Base-by-base conservation (phyloP, 2,797 vertebrate species). In the Myotis pilosus region DNA sequence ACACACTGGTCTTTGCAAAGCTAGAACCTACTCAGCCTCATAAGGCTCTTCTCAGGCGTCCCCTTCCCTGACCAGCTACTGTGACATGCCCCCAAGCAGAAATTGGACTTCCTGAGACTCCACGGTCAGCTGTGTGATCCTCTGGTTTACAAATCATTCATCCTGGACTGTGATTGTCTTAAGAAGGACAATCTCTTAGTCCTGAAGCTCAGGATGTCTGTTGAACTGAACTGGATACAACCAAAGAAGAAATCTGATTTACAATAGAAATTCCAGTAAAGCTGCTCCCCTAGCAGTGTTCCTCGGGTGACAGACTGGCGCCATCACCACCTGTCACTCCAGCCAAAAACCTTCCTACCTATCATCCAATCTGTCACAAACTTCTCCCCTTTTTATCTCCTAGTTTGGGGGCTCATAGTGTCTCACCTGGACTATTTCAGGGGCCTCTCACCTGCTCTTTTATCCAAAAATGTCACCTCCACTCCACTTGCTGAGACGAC, bases 121-220 rank as follows among this genome's bases (percentile, higher is more conserved):
- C 11, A 13, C 0, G 4, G 36, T 17, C 28, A 69, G 41, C 36
- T 36, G 2, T 25, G 38, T 4, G 1, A 7, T 23, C 44, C 4
- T 71, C 79, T 82, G 12, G 2, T 64, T 94, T 49, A 51, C 17
- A 47, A 12, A 0, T n/a, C 75, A 57, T 47, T 68, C 60, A 17
- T 47, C n/a, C 19, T 44, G 23, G 13, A 22, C 15, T 41, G 0
- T 51, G 62, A 66, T 25, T 25, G 3, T 62, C 28, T 78, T 4
- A 68, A 19, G 30, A 62, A 20, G 28, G 49, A 16, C 5, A 5
- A 3, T 10, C 5, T 92, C 53, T 91, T 36, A 8, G 33, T n/a
- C 23, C 12, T 11, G 53, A 11, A 28, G 16, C 69, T 76, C 22
- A 53, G 12, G 4, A 33, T 80, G 6, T 25, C 60, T 66, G 25